phyloP scores from a whole-genome alignment of 2,888 invertebrate species.

The Limnephilus rhombicus region DNA sequence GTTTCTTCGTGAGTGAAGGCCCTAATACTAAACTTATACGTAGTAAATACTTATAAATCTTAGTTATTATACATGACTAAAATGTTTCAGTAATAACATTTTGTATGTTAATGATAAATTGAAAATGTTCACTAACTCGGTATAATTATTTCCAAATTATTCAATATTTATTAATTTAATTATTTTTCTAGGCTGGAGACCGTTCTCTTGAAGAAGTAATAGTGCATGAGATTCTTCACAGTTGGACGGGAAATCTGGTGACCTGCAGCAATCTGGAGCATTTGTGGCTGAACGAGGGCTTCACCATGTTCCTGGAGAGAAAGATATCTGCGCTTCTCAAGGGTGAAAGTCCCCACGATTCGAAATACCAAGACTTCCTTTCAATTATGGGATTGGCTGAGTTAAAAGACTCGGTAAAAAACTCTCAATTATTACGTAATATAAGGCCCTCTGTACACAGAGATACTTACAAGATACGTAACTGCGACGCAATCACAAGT shows the following conservation, averaged over 20 bases:
- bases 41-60: too few species aligned
- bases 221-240: slow-evolving; percentile 97
- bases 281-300: slow-evolving; percentile 98
- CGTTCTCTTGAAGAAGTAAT: slow-evolving; percentile 92
- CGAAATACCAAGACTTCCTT: slow-evolving; percentile 85
- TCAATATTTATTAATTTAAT: too few species aligned
- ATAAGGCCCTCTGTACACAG: too few species aligned
- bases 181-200: slow-evolving; percentile 87
- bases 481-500: too few species aligned
- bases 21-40: too few species aligned
- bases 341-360: slow-evolving; percentile 74
- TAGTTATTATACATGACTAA: too few species aligned
- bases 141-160: too few species aligned
- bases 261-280: slow-evolving; percentile 96
- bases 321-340: slow-evolving; percentile 88
- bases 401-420: slow-evolving; percentile 84
- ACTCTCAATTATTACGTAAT: neutral
- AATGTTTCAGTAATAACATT: too few species aligned
- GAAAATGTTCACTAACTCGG: too few species aligned
- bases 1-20: too few species aligned
- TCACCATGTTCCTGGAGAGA: slow-evolving; percentile 94
- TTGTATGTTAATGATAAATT: too few species aligned
- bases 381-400: slow-evolving; percentile 88
- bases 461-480: too few species aligned
- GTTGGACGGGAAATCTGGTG: slow-evolving; percentile 96